Evolutionary conservation across 2,888 invertebrate species (phyloP).

Genomic region (Limenitis arthemis): DNA sequence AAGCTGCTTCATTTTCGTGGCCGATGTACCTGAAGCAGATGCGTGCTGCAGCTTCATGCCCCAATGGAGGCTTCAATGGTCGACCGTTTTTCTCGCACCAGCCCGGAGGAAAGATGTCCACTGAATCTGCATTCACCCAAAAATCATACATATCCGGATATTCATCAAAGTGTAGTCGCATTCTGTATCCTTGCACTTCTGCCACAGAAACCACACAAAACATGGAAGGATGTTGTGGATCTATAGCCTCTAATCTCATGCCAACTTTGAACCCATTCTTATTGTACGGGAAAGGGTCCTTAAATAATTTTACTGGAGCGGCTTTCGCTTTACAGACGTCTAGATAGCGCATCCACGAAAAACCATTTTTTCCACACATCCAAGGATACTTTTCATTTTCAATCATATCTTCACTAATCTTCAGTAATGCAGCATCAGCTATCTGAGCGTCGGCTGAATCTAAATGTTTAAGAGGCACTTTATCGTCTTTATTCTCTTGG

Average conservation of each 20-base stretch:
- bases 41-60: slow-evolving; percentile 78
- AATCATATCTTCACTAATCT: slow-evolving; percentile 44
- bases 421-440: slow-evolving; percentile 38
- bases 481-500: slow-evolving; percentile 41
- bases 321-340: slow-evolving; percentile 80
- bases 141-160: slow-evolving; percentile 91
- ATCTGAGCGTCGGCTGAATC: slow-evolving; percentile 41
- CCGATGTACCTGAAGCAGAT: slow-evolving; percentile 83
- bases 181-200: slow-evolving; percentile 85
- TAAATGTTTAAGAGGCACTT: slow-evolving; percentile 37
- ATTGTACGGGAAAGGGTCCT: slow-evolving; percentile 82
- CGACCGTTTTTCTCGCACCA: slow-evolving; percentile 92
- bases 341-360: slow-evolving; percentile 85
- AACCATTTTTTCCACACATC: slow-evolving; percentile 80
- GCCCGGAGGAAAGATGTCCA: slow-evolving; percentile 93
- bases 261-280: slow-evolving; percentile 86
- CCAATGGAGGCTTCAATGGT: slow-evolving; percentile 83
- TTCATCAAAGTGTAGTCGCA: slow-evolving; percentile 93
- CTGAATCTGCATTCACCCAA: slow-evolving; percentile 94
- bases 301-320: slow-evolving; percentile 84
- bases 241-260: slow-evolving; percentile 94
- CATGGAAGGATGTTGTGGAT: slow-evolving; percentile 90
- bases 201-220: slow-evolving; percentile 91
- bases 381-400: slow-evolving; percentile 75
- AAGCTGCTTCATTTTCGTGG: slow-evolving; percentile 82